Evolutionary conservation across 2,113 vertebrate species (phyloP).

Genomic region (Oxygymnocypris stewartii): DNA sequence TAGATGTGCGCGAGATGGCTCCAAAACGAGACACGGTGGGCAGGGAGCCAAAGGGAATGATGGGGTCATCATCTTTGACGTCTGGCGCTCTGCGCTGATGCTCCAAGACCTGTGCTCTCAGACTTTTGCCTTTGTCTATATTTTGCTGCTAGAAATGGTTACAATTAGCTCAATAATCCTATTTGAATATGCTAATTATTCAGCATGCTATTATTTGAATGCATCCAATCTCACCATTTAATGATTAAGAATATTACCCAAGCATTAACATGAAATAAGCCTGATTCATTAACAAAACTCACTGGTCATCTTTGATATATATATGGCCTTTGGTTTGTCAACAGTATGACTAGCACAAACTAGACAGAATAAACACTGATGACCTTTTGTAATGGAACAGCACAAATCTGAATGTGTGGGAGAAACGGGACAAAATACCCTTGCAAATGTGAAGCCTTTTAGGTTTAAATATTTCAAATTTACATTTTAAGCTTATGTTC

Average conservation of each 20-base stretch:
- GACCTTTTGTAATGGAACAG: slow-evolving; percentile 35
- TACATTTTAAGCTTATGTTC: too few relatives aligned
- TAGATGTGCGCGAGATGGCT: slow-evolving; percentile 94
- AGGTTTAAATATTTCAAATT: background rate
- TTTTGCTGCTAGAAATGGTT: slow-evolving; percentile 71
- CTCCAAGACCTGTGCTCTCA: slow-evolving; percentile 86
- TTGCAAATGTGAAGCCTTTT: background rate
- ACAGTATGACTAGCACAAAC: slow-evolving; percentile 10
- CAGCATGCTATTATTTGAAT: background rate
- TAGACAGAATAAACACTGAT: slow-evolving; percentile 42
- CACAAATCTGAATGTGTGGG: background rate
- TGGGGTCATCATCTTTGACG: slow-evolving; percentile 91
- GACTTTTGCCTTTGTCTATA: slow-evolving; percentile 81
- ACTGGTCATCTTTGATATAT: background rate
- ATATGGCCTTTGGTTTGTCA: slow-evolving; percentile 48
- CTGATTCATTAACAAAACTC: background rate
- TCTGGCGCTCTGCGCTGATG: slow-evolving; percentile 87
- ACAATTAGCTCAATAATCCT: background rate
- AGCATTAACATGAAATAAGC: background rate
- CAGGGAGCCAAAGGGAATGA: slow-evolving; percentile 94
- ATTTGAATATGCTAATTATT: background rate
- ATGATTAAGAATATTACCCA: background rate
- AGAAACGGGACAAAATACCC: background rate
- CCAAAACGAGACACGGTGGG: slow-evolving; percentile 97
- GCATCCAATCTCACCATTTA: background rate